Evolutionary conservation across 2,888 invertebrate genomes (phyloP).

Genomic region (Nomada flava): DNA sequence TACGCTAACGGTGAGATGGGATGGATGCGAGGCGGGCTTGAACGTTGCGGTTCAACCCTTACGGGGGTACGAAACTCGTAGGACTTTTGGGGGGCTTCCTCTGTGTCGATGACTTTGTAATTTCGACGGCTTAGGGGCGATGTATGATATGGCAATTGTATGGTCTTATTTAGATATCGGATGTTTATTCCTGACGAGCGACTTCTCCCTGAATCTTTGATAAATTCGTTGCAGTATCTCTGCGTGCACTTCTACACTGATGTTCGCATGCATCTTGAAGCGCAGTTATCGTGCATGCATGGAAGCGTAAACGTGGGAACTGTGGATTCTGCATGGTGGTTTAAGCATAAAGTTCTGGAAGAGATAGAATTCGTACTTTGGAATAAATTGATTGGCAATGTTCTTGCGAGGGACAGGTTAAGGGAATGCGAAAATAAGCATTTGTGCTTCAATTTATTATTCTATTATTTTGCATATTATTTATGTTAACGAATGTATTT

Average conservation of each 20-base stretch:
- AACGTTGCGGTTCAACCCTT: conserved; percentile 33
- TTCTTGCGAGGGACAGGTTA: neutral
- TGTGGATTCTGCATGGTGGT: conserved; percentile 31
- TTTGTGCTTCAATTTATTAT: neutral
- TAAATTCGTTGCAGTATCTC: conserved; percentile 63
- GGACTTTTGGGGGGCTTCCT: neutral
- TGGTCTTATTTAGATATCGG: neutral
- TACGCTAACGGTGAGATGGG: conserved; percentile 35
- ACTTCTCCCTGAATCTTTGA: conserved; percentile 47
- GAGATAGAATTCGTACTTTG: conserved; percentile 25
- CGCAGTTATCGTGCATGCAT: conserved; percentile 61
- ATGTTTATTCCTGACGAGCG: neutral
- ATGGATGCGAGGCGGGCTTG: neutral
- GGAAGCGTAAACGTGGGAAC: conserved; percentile 68
- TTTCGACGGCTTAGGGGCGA: neutral
- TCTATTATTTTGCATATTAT: neutral
- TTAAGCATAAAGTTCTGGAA: conserved; percentile 44
- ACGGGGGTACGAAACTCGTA: neutral
- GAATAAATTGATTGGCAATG: conserved; percentile 24
- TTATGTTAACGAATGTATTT: conserved; percentile 2
- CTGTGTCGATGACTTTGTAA: neutral
- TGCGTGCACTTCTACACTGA: conserved; percentile 42
- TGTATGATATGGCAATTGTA: too few relatives aligned
- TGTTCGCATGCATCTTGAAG: conserved; percentile 54
- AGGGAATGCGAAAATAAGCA: neutral